phyloP scores from a whole-genome alignment of 2,797 vertebrate species.

The Numenius phaeopus region DNA sequence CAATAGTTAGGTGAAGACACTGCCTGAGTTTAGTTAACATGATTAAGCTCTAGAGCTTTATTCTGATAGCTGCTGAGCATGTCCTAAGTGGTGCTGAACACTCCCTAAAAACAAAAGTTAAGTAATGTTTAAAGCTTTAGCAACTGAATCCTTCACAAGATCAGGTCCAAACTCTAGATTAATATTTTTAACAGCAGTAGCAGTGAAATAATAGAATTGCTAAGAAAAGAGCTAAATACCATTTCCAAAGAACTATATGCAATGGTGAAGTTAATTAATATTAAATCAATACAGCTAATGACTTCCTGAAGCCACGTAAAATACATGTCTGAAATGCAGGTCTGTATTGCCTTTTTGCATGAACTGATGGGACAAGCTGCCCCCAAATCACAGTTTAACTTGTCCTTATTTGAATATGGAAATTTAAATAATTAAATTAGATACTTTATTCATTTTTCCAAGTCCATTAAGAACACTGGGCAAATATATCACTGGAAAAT shows the following conservation, averaged over 20 bases:
- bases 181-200: not conserved
- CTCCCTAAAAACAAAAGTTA: not conserved
- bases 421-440: not conserved
- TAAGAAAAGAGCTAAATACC: not conserved
- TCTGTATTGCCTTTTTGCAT: not conserved
- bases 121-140: not conserved
- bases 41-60: not conserved
- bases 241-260: not conserved
- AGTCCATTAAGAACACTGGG: not conserved
- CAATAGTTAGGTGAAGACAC: not conserved
- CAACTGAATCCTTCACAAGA: not conserved
- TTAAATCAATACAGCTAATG: not conserved
- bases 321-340: not conserved
- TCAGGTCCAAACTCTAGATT: not conserved
- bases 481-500: not conserved
- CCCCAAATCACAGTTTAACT: not conserved
- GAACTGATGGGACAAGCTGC: not conserved
- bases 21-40: not conserved
- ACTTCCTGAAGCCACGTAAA: not conserved
- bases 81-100: not conserved
- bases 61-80: not conserved
- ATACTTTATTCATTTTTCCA: not conserved
- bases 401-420: not conserved
- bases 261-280: not conserved
- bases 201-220: not conserved